These are phyloP conservation scores for Plecotus auritus DNA, from an alignment of 2,113 vertebrate species.

Conservation along the genomic window DNA sequence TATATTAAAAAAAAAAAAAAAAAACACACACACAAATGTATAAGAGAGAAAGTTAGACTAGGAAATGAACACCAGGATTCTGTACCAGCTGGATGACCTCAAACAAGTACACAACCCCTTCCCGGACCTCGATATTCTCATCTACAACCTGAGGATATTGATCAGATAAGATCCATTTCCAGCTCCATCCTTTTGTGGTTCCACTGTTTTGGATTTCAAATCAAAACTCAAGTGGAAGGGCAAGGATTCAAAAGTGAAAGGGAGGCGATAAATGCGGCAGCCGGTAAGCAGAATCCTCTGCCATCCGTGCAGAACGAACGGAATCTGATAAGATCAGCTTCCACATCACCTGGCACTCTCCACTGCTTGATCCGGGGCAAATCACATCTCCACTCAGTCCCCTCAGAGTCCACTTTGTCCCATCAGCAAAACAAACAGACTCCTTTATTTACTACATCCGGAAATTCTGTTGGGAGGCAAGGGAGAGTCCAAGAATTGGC, in stretches of 20 bases:
- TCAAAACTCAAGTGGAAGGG: not conserved
- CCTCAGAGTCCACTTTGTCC: rapidly evolving
- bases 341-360: not conserved
- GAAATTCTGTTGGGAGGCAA: not conserved
- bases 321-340: not conserved
- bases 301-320: not conserved
- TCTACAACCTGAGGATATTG: not conserved
- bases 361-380: not conserved
- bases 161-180: not conserved
- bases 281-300: not conserved
- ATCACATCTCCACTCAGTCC: not conserved
- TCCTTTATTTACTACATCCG: not conserved
- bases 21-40: not conserved
- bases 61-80: not conserved
- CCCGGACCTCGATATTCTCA: not conserved
- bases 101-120: not conserved
- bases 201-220: slow-evolving; percentile 30
- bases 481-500: not conserved
- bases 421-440: not conserved
- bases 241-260: slow-evolving; percentile 8
- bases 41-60: not conserved
- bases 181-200: not conserved
- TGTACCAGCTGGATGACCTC: not conserved
- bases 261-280: not conserved
- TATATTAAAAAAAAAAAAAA: too few species aligned